phyloP scores from a whole-genome alignment of 2,113 vertebrate species.

The Carassius carassius region DNA sequence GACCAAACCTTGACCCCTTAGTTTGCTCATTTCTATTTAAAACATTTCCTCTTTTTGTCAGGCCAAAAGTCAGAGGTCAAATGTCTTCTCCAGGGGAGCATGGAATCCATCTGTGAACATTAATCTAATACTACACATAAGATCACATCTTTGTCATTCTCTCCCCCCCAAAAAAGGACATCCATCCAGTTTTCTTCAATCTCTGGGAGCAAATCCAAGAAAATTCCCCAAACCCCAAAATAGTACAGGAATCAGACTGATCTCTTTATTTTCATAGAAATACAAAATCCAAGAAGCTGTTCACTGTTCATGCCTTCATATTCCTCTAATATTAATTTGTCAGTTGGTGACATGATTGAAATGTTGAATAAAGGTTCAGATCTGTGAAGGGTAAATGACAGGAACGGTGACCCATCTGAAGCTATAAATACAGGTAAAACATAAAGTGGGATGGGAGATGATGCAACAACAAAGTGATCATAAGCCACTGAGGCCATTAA shows the following conservation, averaged over 20 bases:
- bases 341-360: not conserved
- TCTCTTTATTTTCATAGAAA: not conserved
- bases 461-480: not conserved
- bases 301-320: not conserved
- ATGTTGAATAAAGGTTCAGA: not conserved
- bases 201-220: not conserved
- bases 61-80: slow-evolving; percentile 30
- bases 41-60: slow-evolving; percentile 21
- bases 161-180: not conserved
- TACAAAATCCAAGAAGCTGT: not conserved
- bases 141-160: not conserved
- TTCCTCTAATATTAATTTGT: not conserved
- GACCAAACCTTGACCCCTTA: not conserved
- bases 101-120: not conserved
- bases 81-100: not conserved
- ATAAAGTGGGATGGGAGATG: not conserved
- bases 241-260: not conserved
- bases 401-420: not conserved
- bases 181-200: not conserved
- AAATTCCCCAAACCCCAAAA: not conserved
- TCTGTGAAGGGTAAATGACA: not conserved
- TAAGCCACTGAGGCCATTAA: not conserved
- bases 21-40: not conserved
- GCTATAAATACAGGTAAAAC: not conserved
- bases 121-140: slow-evolving; percentile 19